These are phyloP conservation scores for Andrena marginata DNA, from an alignment of 2,888 invertebrate species.

Conservation along the genomic window DNA sequence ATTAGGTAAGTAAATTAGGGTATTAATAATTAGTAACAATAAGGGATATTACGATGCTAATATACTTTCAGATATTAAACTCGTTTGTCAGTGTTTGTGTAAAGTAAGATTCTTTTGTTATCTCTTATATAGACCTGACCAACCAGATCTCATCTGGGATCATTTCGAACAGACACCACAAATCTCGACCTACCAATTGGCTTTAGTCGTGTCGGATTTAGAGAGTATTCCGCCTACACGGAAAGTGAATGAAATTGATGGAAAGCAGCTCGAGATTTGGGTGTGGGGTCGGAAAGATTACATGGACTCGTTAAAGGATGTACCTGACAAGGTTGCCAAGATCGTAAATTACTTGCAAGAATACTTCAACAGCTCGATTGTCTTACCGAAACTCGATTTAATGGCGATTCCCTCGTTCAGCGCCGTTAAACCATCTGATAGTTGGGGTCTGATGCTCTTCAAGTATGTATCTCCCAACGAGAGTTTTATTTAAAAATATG, in stretches of 20 bases:
- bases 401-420: conserved; percentile 91
- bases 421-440: conserved; percentile 90
- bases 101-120: neutral
- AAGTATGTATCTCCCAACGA: conserved; percentile 87
- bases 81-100: neutral
- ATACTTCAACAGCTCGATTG: conserved; percentile 89
- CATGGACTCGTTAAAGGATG: conserved; percentile 87
- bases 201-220: conserved; percentile 90
- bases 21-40: too few relatives aligned
- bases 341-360: conserved; percentile 88
- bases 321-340: conserved; percentile 87
- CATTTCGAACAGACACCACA: conserved; percentile 90
- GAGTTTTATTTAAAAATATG: too few relatives aligned
- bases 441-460: conserved; percentile 92
- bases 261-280: conserved; percentile 85
- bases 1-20: too few relatives aligned
- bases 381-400: conserved; percentile 89
- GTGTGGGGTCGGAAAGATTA: conserved; percentile 89
- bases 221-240: conserved; percentile 82
- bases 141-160: conserved; percentile 87
- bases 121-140: conserved; percentile 84
- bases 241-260: conserved; percentile 84
- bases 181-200: conserved; percentile 92
- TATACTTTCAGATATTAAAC: too few relatives aligned
- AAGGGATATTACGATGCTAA: too few relatives aligned